Evolutionary conservation across 2,797 vertebrate species (phyloP).

Genomic region (Myiotriccus ornatus): DNA sequence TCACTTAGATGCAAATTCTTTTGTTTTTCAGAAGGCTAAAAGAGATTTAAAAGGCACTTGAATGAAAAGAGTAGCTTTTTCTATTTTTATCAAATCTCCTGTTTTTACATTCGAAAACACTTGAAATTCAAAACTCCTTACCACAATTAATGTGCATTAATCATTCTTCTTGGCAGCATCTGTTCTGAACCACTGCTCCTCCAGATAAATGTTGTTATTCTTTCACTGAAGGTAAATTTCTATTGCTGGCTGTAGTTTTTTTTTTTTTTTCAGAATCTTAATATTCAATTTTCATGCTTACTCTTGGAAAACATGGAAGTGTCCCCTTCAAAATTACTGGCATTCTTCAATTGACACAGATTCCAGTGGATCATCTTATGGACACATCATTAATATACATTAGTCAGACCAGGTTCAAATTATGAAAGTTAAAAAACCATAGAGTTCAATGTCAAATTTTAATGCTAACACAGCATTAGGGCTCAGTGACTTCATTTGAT

Average conservation of each 20-base stretch:
- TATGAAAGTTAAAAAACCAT: not conserved
- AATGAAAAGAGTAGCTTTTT: not conserved
- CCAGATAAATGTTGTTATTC: conserved; percentile 25
- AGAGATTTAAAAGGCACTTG: not conserved
- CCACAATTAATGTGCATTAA: conserved; percentile 47
- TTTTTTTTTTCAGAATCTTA: not conserved
- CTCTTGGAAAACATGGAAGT: not conserved
- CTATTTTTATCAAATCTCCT: not conserved
- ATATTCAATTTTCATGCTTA: not conserved
- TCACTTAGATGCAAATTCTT: not conserved
- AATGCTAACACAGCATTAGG: not conserved
- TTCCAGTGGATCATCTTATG: not conserved
- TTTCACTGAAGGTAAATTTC: conserved; percentile 15
- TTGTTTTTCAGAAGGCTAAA: not conserved
- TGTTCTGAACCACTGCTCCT: conserved; percentile 19
- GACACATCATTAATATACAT: not conserved
- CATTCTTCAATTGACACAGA: not conserved
- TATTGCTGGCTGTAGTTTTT: not conserved
- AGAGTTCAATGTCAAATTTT: conserved; percentile 25
- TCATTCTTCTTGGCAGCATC: conserved; percentile 42
- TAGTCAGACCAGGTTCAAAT: not conserved
- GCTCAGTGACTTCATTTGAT: conserved; percentile 13
- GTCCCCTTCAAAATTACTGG: not conserved
- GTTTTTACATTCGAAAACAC: conserved; percentile 19
- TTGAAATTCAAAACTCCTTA: conserved; percentile 25